A percentile compares a stretch with the other conserved stretches of the same genome.
phyloP scores from a whole-genome alignment of 2,113 vertebrate species.

The Mesocricetus auratus region DNA sequence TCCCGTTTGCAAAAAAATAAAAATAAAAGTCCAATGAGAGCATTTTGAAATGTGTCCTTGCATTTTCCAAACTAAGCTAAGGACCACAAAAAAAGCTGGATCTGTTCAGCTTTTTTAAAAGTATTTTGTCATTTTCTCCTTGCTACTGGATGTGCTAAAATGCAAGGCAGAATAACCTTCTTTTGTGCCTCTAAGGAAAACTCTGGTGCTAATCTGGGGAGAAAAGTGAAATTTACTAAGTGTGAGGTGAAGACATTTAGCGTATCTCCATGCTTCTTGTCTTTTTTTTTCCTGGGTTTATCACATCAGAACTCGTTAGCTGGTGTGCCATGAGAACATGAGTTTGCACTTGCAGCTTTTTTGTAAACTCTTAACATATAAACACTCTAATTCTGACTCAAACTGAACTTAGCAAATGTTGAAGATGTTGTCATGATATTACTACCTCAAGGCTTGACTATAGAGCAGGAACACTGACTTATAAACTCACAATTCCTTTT shows the following conservation, averaged over 20 bases:
- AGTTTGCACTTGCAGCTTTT: conserved; percentile 68
- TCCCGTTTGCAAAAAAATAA: not conserved
- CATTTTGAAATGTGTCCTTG: not conserved
- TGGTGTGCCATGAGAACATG: conserved; percentile 23
- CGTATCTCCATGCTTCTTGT: conserved; percentile 13
- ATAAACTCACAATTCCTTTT: conserved; percentile 78
- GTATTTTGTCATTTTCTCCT: conserved; percentile 25
- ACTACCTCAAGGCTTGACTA: conserved; percentile 76
- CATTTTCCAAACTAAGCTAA: conserved; percentile 40
- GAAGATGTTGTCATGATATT: conserved; percentile 75
- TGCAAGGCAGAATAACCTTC: not conserved
- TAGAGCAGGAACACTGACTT: conserved; percentile 66
- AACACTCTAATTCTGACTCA: conserved; percentile 63
- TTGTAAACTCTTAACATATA: conserved; percentile 76
- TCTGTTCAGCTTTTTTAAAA: conserved; percentile 11
- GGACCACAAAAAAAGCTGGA: conserved; percentile 33
- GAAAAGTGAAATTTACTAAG: conserved; percentile 23
- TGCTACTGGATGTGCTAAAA: conserved; percentile 48
- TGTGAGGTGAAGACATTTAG: conserved; percentile 66
- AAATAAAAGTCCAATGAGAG: conserved; percentile 24
- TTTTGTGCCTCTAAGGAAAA: not conserved
- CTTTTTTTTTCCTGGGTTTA: not conserved
- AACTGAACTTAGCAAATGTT: conserved; percentile 66
- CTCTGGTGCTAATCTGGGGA: conserved; percentile 6
- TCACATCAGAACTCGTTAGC: conserved; percentile 60